Base-by-base conservation (phyloP, 2,888 invertebrate species). In the Macrophya annulata region DNA sequence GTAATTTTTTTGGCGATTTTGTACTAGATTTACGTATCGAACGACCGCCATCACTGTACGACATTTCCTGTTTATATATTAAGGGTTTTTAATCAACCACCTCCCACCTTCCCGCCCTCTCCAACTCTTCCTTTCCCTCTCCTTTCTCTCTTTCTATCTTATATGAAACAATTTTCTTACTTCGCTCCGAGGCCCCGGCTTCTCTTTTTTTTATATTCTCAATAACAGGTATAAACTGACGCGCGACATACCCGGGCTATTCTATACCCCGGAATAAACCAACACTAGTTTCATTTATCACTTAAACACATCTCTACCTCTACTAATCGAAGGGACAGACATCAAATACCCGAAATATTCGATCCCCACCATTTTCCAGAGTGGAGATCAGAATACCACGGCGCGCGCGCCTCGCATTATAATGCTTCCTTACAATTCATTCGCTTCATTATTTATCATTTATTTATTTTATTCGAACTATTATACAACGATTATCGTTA, bases 11-110 rank as follows among this genome's bases (percentile, higher is more conserved):
- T 77, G 94, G 94, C 85, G 94, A 94, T 89, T 93, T 94, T 85
- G 93, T 91, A 86, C 92, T 92, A 85, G 92, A 93, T 90, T 94
- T 94, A 88, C 94, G 94, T 88, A 93, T 91, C 89, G 94, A 94
- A 86, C 93, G 94, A 86, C 93, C 93, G 88, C 94, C 93, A 93
- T 94, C 93, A 90, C 93, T 94, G 91, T 92, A 93, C 92, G 93
- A 93, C 93, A 93, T 93, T 85, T 92, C 93, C 92, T 88, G 88
- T 87, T 81, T 21, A 62, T 25, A 62, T 40, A 25, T 31, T n/a
- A 3, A 1, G 25, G 21, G 10, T 8, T 25, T 45, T 25, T 1
- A 72, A 72, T 72, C 71, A 37, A 71, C 71, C 71, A 71, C 25
- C 21, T 48, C 48, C 17, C 31, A 25, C 48, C n/a, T 37, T 40